Base-by-base conservation (phyloP, 2,888 invertebrate genomes). In the Zelleria hepariella region DNA sequence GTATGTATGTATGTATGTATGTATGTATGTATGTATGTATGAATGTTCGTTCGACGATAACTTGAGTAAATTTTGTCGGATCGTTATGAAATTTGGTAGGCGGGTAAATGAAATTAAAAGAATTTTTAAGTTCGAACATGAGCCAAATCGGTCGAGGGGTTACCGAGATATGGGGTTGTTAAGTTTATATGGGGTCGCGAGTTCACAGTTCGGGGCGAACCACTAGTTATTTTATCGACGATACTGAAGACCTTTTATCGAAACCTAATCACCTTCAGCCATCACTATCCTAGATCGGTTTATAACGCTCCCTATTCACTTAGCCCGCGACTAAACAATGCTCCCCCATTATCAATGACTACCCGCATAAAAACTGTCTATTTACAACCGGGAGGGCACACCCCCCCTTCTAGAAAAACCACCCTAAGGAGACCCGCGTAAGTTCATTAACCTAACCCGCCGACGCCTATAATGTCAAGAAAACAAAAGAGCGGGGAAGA, bases 301-400 rank as follows among this genome's bases (percentile, higher is more conserved):
- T 54, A 54, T 25, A 54, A 54, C 55, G 55, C 27, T 27, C 55
- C 32, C 47, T 48, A 47, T 59, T 57, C 59, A 59, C 59, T 59
- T 59, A 56, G 51, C 21, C 24, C 59, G 23, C 56, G 57, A 63
- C 68, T 67, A 69, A 70, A 73, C 71, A 74, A 71, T 68, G 66
- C 55, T 20, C 68, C 65, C 62, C 70, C 65, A 73, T 75, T 77
- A 74, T 68, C 61, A 59, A 55, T 55, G 61, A 59, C 62, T 71
- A 62, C 77, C 76, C 77, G 77, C 75, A 78, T 79, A 74, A 72
- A 76, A 78, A 69, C 70, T 62, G 68, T 64, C 65, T 70, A 68
- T 70, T 68, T 67, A 68, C 68, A 64, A 67, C 70, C 69, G 6
- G 32, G 32, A 15, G 32, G 32, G 66, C 63, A 65, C 57, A 20